Percentiles rank a stretch among this genome's conserved stretches.
phyloP scores from a whole-genome alignment of 1,140 invertebrate genomes.

The Tetramorium parvispinum region DNA sequence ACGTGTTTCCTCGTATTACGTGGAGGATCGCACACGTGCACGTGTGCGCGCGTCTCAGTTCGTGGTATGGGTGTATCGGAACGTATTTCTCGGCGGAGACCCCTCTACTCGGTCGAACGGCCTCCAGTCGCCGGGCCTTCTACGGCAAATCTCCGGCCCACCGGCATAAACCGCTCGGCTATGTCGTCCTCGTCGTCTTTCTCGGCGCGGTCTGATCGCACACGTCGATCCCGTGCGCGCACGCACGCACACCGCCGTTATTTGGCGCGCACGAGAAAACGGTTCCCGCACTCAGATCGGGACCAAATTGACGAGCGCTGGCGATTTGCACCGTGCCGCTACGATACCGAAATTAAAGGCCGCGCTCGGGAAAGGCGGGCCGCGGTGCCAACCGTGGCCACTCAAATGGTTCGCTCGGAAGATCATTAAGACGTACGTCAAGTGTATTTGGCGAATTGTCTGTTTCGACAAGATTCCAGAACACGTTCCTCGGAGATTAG shows the following conservation, averaged over 20 bases:
- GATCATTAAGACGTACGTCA: constrained; percentile 27
- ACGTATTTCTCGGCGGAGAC: constrained; percentile 58
- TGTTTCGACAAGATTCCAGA: constrained; percentile 5
- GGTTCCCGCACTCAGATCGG: constrained; percentile 56
- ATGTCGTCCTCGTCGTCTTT: constrained; percentile 60
- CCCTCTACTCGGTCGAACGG: constrained; percentile 74
- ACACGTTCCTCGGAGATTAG: neutral
- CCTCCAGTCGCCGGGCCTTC: constrained; percentile 81
- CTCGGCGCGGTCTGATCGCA: constrained; percentile 61
- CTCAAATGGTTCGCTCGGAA: neutral
- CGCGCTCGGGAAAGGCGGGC: constrained; percentile 13
- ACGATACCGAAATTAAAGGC: constrained; percentile 57
- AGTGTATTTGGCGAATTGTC: neutral
- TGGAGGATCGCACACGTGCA: constrained; percentile 8
- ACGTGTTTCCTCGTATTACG: constrained; percentile 39
- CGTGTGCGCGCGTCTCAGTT: constrained; percentile 3
- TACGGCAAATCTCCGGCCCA: constrained; percentile 81
- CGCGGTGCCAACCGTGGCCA: neutral
- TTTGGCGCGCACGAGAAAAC: constrained; percentile 40
- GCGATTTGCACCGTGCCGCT: constrained; percentile 31
- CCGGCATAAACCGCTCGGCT: constrained; percentile 23
- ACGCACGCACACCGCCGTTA: constrained; percentile 24
- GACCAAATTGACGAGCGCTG: constrained; percentile 53
- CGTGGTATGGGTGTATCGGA: constrained; percentile 36
- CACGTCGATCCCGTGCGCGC: constrained; percentile 61